phyloP scores from a whole-genome alignment of 2,888 invertebrate genomes.

The Pseudococcus viburni region DNA sequence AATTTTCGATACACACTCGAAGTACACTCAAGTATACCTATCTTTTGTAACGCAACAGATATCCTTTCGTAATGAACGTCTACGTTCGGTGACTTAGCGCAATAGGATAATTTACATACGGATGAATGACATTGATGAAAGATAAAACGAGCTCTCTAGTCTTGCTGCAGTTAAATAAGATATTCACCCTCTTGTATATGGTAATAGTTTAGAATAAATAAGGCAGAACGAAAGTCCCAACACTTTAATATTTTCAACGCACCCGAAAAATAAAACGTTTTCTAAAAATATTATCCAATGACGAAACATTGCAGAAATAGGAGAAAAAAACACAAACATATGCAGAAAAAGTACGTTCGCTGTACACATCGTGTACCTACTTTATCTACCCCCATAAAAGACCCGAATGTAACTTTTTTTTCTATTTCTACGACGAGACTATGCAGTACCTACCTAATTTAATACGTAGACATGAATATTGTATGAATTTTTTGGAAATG shows the following conservation, averaged over 20 bases:
- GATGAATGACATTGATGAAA: slow-evolving; percentile 61
- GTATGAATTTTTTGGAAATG: slow-evolving; percentile 47
- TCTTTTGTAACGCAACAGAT: slow-evolving; percentile 20
- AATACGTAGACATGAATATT: slow-evolving; percentile 46
- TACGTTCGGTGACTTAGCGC: slow-evolving; percentile 43
- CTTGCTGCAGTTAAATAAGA: slow-evolving; percentile 53
- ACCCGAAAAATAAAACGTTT: slow-evolving; percentile 40
- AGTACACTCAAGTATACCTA: neutral
- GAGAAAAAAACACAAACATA: neutral
- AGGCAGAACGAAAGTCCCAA: slow-evolving; percentile 54
- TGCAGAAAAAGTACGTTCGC: neutral
- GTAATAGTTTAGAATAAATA: slow-evolving; percentile 57
- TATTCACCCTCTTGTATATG: slow-evolving; percentile 59
- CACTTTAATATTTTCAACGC: slow-evolving; percentile 51
- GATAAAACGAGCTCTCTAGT: slow-evolving; percentile 58
- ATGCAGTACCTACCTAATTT: neutral
- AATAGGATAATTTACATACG: slow-evolving; percentile 58
- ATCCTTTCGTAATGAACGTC: slow-evolving; percentile 30
- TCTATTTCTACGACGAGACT: neutral
- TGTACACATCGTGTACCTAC: neutral
- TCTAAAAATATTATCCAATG: slow-evolving; percentile 46
- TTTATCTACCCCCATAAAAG: neutral
- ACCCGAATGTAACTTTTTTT: neutral
- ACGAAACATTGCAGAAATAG: slow-evolving; percentile 41
- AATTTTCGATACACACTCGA: neutral